Percentiles rank a stretch among this genome's conserved stretches.
Conservation (phyloP, 1,140 invertebrate species). For the Cyclina sinensis region DNA sequence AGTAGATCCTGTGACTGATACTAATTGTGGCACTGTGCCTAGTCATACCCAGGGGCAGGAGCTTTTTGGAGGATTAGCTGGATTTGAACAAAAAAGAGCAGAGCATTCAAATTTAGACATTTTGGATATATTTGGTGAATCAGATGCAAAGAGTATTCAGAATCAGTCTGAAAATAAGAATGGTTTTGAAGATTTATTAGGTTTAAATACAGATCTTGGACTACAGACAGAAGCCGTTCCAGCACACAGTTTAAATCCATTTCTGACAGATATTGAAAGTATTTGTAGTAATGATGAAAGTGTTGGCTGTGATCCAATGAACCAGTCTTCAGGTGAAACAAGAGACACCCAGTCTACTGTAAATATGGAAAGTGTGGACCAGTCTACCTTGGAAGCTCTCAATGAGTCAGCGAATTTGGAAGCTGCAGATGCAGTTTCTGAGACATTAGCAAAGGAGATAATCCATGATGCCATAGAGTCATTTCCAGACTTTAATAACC, state of each 20-base stretch:
- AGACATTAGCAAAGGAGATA: constrained; percentile 25
- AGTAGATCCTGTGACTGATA: constrained; percentile 3
- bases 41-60: background rate
- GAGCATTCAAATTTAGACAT: background rate
- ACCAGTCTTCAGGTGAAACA: background rate
- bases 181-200: constrained; percentile 51
- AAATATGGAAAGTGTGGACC: constrained; percentile 21
- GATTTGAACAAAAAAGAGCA: background rate
- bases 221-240: background rate
- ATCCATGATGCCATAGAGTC: constrained; percentile 47
- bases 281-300: background rate
- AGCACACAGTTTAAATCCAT: constrained; percentile 37
- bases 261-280: background rate
- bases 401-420: constrained; percentile 36
- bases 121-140: constrained; percentile 35
- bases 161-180: constrained; percentile 38
- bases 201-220: background rate
- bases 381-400: constrained; percentile 2
- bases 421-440: constrained; percentile 34
- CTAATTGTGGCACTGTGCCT: background rate
- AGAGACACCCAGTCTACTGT: background rate
- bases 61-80: background rate
- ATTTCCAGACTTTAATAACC: constrained; percentile 55
- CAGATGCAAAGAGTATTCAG: background rate
- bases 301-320: background rate